Evolutionary conservation across 2,797 vertebrate species (phyloP).

Genomic region (Sebastes hubbsi): DNA sequence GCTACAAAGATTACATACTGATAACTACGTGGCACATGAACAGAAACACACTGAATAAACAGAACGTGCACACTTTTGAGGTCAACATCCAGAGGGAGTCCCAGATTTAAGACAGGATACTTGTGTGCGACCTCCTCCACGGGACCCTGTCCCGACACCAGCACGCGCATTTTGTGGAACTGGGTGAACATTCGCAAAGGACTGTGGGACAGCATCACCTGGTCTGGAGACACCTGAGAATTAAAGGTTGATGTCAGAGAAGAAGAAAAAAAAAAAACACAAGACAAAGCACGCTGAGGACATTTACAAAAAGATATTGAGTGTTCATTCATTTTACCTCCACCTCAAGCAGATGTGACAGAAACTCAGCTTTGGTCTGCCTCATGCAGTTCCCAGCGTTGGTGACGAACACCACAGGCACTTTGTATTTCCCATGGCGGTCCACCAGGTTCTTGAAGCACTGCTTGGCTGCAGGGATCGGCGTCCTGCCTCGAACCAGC

Average conservation of each 20-base stretch:
- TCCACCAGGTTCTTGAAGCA: conserved; percentile 88
- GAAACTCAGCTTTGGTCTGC: conserved; percentile 87
- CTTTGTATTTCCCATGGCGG: conserved; percentile 83
- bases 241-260: background rate
- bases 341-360: conserved; percentile 87
- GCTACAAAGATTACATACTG: conserved; percentile 49
- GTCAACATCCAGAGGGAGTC: conserved; percentile 22
- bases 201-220: conserved; percentile 95
- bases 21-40: conserved; percentile 44
- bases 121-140: conserved; percentile 88
- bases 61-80: conserved; percentile 22
- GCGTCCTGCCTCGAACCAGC: conserved; percentile 89
- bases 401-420: conserved; percentile 95
- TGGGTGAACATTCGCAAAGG: conserved; percentile 90
- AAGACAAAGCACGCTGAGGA: background rate
- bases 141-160: conserved; percentile 93
- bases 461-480: conserved; percentile 89
- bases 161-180: conserved; percentile 88
- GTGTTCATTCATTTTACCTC: conserved; percentile 80
- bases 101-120: conserved; percentile 86
- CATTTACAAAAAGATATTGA: background rate
- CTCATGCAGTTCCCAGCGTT: conserved; percentile 94
- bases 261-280: background rate
- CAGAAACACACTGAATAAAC: conserved; percentile 52
- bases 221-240: conserved; percentile 90